Base-by-base conservation (phyloP, 2,113 vertebrate species). In the Paradisaea rubra region DNA sequence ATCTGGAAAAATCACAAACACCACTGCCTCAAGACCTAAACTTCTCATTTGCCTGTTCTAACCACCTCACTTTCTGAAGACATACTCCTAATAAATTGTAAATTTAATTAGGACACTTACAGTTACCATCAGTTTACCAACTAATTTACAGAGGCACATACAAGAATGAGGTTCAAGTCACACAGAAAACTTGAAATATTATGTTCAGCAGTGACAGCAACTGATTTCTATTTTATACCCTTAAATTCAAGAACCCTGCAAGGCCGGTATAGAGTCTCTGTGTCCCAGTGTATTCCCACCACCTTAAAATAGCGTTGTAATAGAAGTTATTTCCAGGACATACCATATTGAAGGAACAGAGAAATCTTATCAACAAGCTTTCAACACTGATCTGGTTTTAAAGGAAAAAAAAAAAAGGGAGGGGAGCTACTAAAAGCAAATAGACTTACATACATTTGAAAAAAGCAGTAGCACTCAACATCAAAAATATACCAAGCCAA, bases 381-480 rank as follows among this genome's bases (percentile, higher is more conserved):
- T 66, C 64, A 65, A 71, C 37, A 64, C 13, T 37, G 7, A 70
- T 59, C 16, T 69, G 11, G 6, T 57, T 81, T 60, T 37, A 77
- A 50, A 50, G 7, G 5, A 6, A 33, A 31, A 39, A 14, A 30
- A 39, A 8, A n/a, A 1, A 2, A 2, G 3, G 13, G 4, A 12
- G 2, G 14, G 2, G 2, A 42, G 10, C 35, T 81, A 37, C 73
- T 70, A 59, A 65, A 57, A 92, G 54, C 22, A 81, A 5, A 66
- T 64, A 37, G 8, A n/a, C 16, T 59, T 49, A 28, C 23, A 71
- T 2, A 28, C 21, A 30, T 35, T 22, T 30, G 10, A 31, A 65
- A 91, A 84, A 83, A 79, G 6, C 5, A 49, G 11, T 31, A 72
- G 25, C 18, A 59, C 7, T 53, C 33, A 60, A 72, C 0, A 1